Base-by-base conservation (phyloP, 2,888 invertebrate species). In the Dexiosoma caninum region DNA sequence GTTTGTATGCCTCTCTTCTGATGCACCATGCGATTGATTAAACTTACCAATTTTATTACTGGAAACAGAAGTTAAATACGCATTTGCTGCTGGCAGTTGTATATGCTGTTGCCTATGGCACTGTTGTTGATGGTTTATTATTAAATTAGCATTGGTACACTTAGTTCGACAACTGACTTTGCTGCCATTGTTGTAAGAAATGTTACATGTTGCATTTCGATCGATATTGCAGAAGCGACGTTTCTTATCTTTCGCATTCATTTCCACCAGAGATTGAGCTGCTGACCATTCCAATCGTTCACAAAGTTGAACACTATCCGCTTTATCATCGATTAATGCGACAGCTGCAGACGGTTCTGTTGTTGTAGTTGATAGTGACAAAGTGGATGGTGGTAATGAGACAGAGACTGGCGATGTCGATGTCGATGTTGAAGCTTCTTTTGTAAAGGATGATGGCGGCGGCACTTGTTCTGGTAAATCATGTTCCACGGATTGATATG, bases 241-340 rank as follows among this genome's bases (percentile, higher is more conserved):
- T 59, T 85, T 86, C 46, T 87, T 88, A 46, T 88, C 88, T 83
- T 90, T 89, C 70, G 86, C 86, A 85, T 88, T 90, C 87, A 90
- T 88, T 85, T 89, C 88, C 71, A 90, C 89, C 72, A 90, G 82
- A 60, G 90, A 90, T 78, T 90, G 89, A 62, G 90, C 90, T 40
- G 90, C 90, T 44, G 89, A 88, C 90, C 89, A 90, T 82, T 90
- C 90, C 75, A 89, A 83, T 16, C 88, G 86, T 74, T 87, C 88
- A 74, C 88, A 88, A 23, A 86, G 81, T 64, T 88, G 85, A 49
- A 83, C 84, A 83, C 84, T 85, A 78, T 82, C 83, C 70, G 83
- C 83, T 27, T 32, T 51, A 74, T 80, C 60, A 49, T 19, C 51
- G 62, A 69, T 55, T 59, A 76, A 82, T 75, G 80, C 81, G 32